These are phyloP conservation scores for Epizoanthus stellaris DNA, from an alignment of 92 coral and sea anemone genomes.

Conservation along the genomic window DNA sequence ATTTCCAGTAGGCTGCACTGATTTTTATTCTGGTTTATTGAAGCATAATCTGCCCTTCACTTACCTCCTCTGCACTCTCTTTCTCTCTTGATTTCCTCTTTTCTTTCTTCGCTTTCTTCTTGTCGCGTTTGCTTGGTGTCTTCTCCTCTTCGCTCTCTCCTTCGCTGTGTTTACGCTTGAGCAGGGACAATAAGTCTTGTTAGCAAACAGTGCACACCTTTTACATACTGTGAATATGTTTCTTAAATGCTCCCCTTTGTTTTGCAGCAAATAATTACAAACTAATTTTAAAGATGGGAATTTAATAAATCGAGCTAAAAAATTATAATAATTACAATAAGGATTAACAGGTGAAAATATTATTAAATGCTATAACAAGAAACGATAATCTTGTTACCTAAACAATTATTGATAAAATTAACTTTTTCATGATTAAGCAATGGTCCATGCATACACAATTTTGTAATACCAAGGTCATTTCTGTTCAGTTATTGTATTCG, in stretches of 20 bases:
- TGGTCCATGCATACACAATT: too few relatives aligned
- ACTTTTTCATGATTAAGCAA: too few relatives aligned
- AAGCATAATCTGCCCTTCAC: not conserved
- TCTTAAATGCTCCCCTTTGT: not conserved
- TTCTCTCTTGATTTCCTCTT: conserved; percentile 17
- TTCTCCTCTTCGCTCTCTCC: conserved; percentile 24
- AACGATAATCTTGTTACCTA: too few relatives aligned
- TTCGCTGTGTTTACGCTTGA: conserved; percentile 15
- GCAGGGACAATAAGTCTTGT: not conserved
- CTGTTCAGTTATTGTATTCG: too few relatives aligned
- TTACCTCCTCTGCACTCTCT: not conserved
- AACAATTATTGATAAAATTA: too few relatives aligned
- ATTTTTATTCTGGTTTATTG: not conserved
- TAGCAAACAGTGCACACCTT: not conserved
- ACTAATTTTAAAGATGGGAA: too few relatives aligned
- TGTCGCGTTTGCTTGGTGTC: conserved; percentile 1
- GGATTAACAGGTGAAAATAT: too few relatives aligned
- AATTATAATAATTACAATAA: too few relatives aligned
- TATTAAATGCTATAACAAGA: too few relatives aligned
- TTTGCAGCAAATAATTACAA: not conserved
- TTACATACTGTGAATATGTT: not conserved
- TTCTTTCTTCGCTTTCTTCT: conserved; percentile 24
- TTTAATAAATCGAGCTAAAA: too few relatives aligned
- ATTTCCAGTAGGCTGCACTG: not conserved
- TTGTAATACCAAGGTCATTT: too few relatives aligned